Evolutionary conservation across 37 sponge, comb jelly and placozoan genomes (phyloP).

Genomic region (Agelas oroides): DNA sequence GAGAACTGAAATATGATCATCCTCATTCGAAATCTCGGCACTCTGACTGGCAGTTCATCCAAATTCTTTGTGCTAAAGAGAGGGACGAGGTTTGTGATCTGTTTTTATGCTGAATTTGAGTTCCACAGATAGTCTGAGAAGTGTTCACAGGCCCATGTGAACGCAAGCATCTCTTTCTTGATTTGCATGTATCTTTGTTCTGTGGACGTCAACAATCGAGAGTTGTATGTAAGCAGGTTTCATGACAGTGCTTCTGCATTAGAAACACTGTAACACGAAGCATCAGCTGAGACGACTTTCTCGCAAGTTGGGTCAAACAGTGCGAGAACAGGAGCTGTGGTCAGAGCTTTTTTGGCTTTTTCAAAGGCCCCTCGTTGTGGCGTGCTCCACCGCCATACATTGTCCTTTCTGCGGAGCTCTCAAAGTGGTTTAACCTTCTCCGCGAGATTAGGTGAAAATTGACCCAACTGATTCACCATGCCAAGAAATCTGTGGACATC

Average conservation of each 20-base stretch:
- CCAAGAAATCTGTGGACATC: conserved; percentile 45
- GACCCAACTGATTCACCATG: conserved; percentile 45
- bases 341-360: conserved; percentile 16
- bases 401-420: conserved; percentile 35
- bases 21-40: conserved; percentile 57
- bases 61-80: no score
- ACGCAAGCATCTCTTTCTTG: conserved; percentile 55
- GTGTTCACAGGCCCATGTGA: conserved; percentile 53
- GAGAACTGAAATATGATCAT: conserved; percentile 56
- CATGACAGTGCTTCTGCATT: conserved; percentile 17
- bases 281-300: conserved; percentile 36
- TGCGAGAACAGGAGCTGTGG: conserved; percentile 18
- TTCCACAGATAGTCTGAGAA: conserved; percentile 23
- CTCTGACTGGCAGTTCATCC: no score
- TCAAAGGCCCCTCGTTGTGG: conserved; percentile 20
- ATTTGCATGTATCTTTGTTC: conserved; percentile 52
- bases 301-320: conserved; percentile 3
- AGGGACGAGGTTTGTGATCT: no score
- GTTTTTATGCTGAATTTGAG: conserved; percentile 42
- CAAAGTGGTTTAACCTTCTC: conserved; percentile 18
- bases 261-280: conserved; percentile 35
- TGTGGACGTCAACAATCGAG: conserved; percentile 31
- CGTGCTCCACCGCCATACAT: conserved; percentile 15
- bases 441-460: conserved; percentile 34
- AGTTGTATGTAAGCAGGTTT: conserved; percentile 56